A percentile compares a stretch with the other conserved stretches of the same genome.
Evolutionary conservation across 2,888 invertebrate genomes (phyloP).

Genomic region (Drosophila paracracens): DNA sequence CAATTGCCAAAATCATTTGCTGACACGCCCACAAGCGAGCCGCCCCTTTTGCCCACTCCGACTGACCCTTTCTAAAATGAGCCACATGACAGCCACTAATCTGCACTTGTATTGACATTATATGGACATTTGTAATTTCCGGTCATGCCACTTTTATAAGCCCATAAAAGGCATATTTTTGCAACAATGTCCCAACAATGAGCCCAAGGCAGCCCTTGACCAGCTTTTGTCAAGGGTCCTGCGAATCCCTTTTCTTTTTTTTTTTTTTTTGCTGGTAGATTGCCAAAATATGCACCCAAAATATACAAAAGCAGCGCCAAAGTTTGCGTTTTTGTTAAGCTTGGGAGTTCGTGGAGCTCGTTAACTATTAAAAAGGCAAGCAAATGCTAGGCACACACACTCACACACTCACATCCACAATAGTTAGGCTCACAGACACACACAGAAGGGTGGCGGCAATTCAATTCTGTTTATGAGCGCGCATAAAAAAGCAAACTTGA

Average conservation of each 20-base stretch:
- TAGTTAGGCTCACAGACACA: slow-evolving; percentile 29
- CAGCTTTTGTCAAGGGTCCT: slow-evolving; percentile 29
- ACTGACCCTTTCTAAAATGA: slow-evolving; percentile 37
- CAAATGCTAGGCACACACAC: slow-evolving; percentile 23
- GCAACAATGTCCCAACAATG: slow-evolving; percentile 76
- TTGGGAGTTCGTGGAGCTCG: slow-evolving; percentile 62
- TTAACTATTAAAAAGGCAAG: slow-evolving; percentile 76
- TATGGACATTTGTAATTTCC: slow-evolving; percentile 81
- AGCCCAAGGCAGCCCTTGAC: slow-evolving; percentile 44
- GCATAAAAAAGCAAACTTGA: slow-evolving; percentile 82
- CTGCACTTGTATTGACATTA: slow-evolving; percentile 80
- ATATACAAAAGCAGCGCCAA: slow-evolving; percentile 33
- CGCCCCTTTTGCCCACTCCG: not conserved
- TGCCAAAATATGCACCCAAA: slow-evolving; percentile 51
- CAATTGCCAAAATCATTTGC: slow-evolving; percentile 56
- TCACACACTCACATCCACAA: slow-evolving; percentile 19
- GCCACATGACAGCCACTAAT: slow-evolving; percentile 80
- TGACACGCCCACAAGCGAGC: slow-evolving; percentile 20
- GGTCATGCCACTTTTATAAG: slow-evolving; percentile 77
- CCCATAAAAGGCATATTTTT: slow-evolving; percentile 76
- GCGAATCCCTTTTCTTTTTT: not conserved
- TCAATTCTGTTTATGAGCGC: slow-evolving; percentile 83
- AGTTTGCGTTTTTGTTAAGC: slow-evolving; percentile 15
- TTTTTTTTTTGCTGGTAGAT: slow-evolving; percentile 26
- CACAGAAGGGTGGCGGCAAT: slow-evolving; percentile 54